phyloP scores from a whole-genome alignment of 2,113 vertebrate genomes.

The Cheirogaleus medius region DNA sequence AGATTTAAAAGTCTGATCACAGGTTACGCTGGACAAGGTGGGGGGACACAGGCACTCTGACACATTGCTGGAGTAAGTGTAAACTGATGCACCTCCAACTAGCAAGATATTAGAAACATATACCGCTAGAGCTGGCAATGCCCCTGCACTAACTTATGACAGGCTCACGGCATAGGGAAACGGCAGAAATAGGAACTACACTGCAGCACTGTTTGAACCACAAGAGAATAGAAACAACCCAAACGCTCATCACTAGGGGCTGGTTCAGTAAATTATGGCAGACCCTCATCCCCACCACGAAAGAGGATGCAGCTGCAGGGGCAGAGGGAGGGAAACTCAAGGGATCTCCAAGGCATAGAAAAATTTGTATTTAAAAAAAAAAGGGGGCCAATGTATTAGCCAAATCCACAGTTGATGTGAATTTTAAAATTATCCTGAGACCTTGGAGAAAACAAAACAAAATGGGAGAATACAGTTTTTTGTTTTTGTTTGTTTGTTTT shows the following conservation, averaged over 20 bases:
- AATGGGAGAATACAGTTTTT: neutral
- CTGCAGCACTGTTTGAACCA: neutral
- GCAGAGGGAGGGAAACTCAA: neutral
- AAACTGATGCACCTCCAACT: fast-evolving
- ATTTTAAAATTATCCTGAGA: neutral
- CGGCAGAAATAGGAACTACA: neutral
- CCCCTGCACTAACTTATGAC: neutral
- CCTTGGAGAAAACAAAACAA: neutral
- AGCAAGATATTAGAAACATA: neutral
- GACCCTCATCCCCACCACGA: neutral
- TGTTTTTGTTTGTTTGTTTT: too few species aligned
- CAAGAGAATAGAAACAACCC: neutral
- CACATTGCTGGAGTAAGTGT: neutral
- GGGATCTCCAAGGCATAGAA: neutral
- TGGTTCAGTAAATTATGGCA: neutral
- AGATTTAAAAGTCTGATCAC: neutral
- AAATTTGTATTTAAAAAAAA: neutral
- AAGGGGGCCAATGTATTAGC: neutral
- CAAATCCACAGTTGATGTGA: neutral
- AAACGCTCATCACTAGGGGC: neutral
- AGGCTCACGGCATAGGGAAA: neutral
- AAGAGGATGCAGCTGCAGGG: neutral
- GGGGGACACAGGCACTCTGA: neutral
- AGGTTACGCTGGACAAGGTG: too few species aligned
- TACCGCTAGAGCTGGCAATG: neutral